These are phyloP conservation scores for Heterotilapia buettikoferi DNA, from an alignment of 2,113 vertebrate genomes.

Conservation along the genomic window DNA sequence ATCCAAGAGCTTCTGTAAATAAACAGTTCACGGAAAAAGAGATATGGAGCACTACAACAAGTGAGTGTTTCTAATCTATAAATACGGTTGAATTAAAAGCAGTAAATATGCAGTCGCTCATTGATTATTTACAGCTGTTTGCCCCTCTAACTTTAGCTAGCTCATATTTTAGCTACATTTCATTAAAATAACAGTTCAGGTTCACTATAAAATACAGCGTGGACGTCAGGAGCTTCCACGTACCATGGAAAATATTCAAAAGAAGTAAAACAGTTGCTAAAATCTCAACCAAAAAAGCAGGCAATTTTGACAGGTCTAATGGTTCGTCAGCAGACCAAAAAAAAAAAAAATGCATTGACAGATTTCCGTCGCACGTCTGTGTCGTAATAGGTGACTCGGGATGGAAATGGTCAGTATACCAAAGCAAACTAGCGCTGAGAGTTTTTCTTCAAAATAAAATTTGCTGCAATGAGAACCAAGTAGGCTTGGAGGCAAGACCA, in stretches of 20 bases:
- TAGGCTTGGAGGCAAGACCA: neutral
- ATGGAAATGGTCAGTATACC: neutral
- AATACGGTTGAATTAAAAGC: neutral
- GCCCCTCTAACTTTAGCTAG: neutral
- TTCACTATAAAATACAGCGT: neutral
- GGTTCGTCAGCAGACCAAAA: constrained; percentile 24
- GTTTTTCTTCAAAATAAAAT: neutral
- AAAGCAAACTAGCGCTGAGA: neutral
- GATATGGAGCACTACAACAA: neutral
- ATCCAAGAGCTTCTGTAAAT: neutral
- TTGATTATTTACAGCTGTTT: neutral
- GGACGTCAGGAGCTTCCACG: neutral
- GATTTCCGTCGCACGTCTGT: constrained; percentile 47
- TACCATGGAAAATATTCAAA: neutral
- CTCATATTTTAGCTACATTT: neutral
- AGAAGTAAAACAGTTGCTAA: neutral
- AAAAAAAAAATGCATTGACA: neutral
- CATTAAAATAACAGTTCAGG: neutral
- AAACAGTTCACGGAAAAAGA: neutral
- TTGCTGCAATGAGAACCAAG: neutral
- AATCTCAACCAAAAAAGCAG: neutral
- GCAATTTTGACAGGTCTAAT: neutral
- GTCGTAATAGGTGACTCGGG: neutral
- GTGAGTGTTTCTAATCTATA: neutral
- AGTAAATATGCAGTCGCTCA: neutral